Evolutionary conservation across 1,140 invertebrate species (phyloP).

Genomic region (Drosophila orosa): DNA sequence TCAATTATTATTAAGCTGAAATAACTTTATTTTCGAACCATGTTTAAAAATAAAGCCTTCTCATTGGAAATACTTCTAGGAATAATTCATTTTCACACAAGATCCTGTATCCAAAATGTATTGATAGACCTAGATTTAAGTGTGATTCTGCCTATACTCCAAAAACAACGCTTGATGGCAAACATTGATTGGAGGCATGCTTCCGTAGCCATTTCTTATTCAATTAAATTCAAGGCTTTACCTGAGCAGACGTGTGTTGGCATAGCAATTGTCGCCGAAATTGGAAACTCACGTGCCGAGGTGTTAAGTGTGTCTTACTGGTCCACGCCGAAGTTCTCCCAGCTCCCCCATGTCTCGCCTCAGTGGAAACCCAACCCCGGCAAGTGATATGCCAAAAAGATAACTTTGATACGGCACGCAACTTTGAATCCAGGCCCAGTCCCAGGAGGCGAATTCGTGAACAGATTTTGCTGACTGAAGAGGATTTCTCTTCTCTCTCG

Average conservation of each 20-base stretch:
- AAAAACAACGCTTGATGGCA: constrained; percentile 20
- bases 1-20: background rate
- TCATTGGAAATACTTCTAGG: background rate
- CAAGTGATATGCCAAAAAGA: constrained; percentile 46
- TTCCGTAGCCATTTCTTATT: constrained; percentile 37
- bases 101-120: constrained; percentile 1
- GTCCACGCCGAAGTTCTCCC: constrained; percentile 1
- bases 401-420: constrained; percentile 49
- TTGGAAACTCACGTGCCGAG: constrained; percentile 61
- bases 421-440: constrained; percentile 42
- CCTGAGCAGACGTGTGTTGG: constrained; percentile 45
- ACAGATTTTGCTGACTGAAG: constrained; percentile 61
- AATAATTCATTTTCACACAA: background rate
- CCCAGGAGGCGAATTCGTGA: constrained; percentile 43
- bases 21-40: background rate
- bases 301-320: constrained; percentile 50
- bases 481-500: constrained; percentile 37
- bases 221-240: constrained; percentile 40
- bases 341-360: background rate
- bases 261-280: constrained; percentile 54
- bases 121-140: constrained; percentile 4
- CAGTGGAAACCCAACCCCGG: background rate
- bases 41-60: background rate
- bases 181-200: constrained; percentile 25
- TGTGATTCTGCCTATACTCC: background rate